Percentiles rank a stretch among this genome's conserved stretches.
phyloP scores from a whole-genome alignment of 2,888 invertebrate genomes.

The Leptopterna dolabrata region DNA sequence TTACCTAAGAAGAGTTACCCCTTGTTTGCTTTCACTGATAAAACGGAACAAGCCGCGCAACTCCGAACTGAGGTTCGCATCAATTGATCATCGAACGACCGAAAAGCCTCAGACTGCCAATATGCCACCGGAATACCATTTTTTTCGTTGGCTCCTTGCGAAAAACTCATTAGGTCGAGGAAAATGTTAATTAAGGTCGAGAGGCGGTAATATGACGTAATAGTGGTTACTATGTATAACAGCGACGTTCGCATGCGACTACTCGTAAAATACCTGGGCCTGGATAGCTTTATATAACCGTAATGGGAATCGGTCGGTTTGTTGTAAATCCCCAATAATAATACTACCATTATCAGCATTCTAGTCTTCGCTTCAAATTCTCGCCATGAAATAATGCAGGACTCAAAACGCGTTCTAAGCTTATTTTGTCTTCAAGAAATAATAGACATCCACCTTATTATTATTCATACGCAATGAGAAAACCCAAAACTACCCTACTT shows the following conservation, averaged over 20 bases:
- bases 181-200: neutral
- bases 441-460: too few species aligned
- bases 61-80: neutral
- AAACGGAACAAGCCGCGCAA: neutral
- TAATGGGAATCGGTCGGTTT: neutral
- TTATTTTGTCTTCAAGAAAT: too few species aligned
- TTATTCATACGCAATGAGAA: too few species aligned
- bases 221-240: neutral
- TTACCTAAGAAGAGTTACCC: neutral
- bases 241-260: neutral
- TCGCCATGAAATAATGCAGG: neutral
- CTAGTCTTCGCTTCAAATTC: neutral
- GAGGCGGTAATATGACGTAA: neutral
- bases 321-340: neutral
- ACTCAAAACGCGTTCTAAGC: too few species aligned
- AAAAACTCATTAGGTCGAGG: neutral
- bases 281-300: neutral
- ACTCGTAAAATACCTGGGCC: neutral
- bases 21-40: constrained; percentile 11
- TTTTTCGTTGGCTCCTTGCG: neutral
- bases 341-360: neutral
- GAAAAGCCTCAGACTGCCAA: neutral
- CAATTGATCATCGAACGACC: neutral
- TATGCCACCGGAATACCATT: neutral
- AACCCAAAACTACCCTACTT: too few species aligned